phyloP scores from a whole-genome alignment of 2,113 vertebrate genomes.

The Oreocharis arfaki region DNA sequence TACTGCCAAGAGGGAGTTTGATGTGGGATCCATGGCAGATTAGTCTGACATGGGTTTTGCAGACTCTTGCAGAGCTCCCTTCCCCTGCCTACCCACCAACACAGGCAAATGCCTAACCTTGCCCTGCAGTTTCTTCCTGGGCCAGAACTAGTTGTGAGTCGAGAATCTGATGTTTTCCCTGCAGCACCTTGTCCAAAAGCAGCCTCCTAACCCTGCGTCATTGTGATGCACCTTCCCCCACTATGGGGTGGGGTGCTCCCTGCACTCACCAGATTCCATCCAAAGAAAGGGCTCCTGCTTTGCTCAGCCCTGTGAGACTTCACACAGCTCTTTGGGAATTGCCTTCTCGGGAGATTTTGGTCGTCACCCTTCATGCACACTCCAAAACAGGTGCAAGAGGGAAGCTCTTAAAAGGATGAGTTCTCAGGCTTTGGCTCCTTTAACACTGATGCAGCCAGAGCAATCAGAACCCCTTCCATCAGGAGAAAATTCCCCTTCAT shows the following conservation, averaged over 20 bases:
- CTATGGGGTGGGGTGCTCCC: background rate
- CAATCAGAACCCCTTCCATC: background rate
- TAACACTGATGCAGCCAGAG: fast-evolving
- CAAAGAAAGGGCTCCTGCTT: background rate
- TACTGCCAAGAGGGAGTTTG: background rate
- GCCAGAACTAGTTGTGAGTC: background rate
- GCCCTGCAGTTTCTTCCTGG: background rate
- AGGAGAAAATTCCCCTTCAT: background rate
- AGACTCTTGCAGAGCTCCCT: background rate
- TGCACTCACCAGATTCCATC: background rate
- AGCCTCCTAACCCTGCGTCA: background rate
- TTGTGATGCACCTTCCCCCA: background rate
- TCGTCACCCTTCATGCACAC: background rate
- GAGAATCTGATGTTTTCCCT: background rate
- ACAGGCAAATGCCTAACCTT: background rate
- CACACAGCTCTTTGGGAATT: background rate
- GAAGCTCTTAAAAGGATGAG: background rate
- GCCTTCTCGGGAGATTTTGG: background rate
- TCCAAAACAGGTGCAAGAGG: background rate
- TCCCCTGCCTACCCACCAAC: fast-evolving
- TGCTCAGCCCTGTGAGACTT: background rate
- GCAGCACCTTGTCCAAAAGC: background rate
- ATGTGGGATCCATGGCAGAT: background rate
- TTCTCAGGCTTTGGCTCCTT: background rate
- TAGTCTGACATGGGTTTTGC: background rate